Conservation (phyloP, 2,797 vertebrate genomes). For the Poliocrania exsul region DNA sequence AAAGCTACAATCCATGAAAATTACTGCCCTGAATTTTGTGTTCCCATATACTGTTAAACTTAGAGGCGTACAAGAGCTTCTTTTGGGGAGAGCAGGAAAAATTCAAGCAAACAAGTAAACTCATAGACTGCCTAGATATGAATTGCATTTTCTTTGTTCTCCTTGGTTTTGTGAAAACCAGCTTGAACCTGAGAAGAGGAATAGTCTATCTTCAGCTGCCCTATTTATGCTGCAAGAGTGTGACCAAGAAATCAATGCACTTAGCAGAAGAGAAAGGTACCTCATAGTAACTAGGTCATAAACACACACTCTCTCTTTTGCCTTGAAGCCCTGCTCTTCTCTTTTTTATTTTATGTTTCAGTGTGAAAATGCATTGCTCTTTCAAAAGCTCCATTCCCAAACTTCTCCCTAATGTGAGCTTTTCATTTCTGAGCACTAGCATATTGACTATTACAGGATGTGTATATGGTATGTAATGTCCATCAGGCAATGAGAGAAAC, state of each 20-base stretch:
- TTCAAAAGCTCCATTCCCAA: slow-evolving; percentile 10
- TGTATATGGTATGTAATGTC: neutral
- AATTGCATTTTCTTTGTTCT: neutral
- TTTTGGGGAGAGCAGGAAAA: neutral
- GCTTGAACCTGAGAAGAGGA: neutral
- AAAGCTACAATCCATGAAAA: slow-evolving; percentile 20
- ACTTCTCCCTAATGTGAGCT: neutral
- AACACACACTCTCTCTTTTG: slow-evolving; percentile 23
- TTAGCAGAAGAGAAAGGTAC: slow-evolving; percentile 42
- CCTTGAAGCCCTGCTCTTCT: slow-evolving; percentile 24
- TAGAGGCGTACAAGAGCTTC: neutral
- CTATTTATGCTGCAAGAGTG: slow-evolving; percentile 10
- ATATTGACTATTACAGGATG: neutral
- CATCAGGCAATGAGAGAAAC: neutral
- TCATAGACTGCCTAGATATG: neutral
- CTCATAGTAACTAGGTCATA: slow-evolving; percentile 31
- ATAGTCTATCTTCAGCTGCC: slow-evolving; percentile 10
- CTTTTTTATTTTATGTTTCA: neutral
- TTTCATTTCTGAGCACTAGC: neutral
- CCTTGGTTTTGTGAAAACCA: neutral
- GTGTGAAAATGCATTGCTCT: neutral
- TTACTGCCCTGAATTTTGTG: slow-evolving; percentile 15
- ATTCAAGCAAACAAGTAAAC: neutral
- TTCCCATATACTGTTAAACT: neutral
- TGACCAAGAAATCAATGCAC: slow-evolving; percentile 45